Evolutionary conservation across 2,888 invertebrate species (phyloP).

Genomic region (Bimastos eiseni): DNA sequence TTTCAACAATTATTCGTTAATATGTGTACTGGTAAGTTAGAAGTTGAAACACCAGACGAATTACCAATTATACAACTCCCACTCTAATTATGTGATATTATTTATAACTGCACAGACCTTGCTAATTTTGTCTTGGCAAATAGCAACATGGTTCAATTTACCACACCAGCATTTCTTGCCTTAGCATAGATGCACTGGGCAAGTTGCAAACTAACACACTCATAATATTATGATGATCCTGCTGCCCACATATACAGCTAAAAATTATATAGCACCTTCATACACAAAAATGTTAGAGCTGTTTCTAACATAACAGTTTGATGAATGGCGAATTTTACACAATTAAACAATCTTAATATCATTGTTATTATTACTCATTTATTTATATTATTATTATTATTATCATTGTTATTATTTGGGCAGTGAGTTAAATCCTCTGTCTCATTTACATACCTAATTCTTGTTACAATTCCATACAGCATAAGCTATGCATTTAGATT

Average conservation of each 20-base stretch:
- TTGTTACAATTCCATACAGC: not conserved
- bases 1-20: not conserved
- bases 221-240: not conserved
- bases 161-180: not conserved
- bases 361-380: too few species aligned
- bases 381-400: not conserved
- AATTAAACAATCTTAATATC: not conserved
- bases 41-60: not conserved
- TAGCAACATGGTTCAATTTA: slow-evolving; percentile 1
- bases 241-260: not conserved
- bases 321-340: not conserved
- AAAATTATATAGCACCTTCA: not conserved
- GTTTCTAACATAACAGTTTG: not conserved
- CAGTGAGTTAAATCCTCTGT: not conserved
- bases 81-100: not conserved
- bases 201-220: not conserved
- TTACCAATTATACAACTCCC: not conserved
- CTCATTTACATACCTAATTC: not conserved
- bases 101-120: not conserved
- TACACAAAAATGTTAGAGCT: not conserved
- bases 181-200: not conserved
- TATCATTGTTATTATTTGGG: not conserved
- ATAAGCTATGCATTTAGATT: not conserved
- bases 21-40: not conserved
- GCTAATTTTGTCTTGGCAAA: not conserved